phyloP scores from a whole-genome alignment of 2,113 vertebrate species.

The Sceloporus tristichus region DNA sequence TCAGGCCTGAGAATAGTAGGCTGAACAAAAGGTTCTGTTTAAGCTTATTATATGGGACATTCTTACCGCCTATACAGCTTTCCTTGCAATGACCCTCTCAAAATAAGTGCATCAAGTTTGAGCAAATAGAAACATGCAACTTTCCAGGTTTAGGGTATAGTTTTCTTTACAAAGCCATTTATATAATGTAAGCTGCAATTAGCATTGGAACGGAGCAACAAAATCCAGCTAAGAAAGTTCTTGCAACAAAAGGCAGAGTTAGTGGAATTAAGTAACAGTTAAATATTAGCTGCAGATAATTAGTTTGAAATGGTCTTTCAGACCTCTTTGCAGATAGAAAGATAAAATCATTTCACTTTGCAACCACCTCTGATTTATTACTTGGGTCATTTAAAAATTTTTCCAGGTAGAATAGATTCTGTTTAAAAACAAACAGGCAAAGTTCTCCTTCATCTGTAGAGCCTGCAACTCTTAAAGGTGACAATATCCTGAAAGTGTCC shows the following conservation, averaged over 20 bases:
- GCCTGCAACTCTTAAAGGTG: slow-evolving; percentile 77
- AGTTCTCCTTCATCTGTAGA: neutral
- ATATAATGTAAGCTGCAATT: slow-evolving; percentile 87
- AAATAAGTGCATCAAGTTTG: slow-evolving; percentile 98
- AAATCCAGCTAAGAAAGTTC: slow-evolving; percentile 83
- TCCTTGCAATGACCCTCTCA: slow-evolving; percentile 98
- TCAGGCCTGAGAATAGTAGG: slow-evolving; percentile 95
- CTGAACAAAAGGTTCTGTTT: slow-evolving; percentile 98
- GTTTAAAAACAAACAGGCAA: slow-evolving; percentile 28
- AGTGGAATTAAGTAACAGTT: slow-evolving; percentile 83
- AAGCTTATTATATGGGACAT: slow-evolving; percentile 99
- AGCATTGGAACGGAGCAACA: slow-evolving; percentile 79
- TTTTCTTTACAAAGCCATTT: slow-evolving; percentile 96
- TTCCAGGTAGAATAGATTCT: slow-evolving; percentile 71
- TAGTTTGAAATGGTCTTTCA: slow-evolving; percentile 77
- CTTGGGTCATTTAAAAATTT: slow-evolving; percentile 78
- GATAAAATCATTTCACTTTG: slow-evolving; percentile 79
- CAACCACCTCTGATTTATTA: slow-evolving; percentile 68
- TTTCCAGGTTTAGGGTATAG: slow-evolving; percentile 96
- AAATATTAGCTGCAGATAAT: slow-evolving; percentile 82
- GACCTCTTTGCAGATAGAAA: slow-evolving; percentile 73
- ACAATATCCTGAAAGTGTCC: slow-evolving; percentile 80
- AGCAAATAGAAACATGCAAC: slow-evolving; percentile 99
- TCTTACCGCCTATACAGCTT: slow-evolving; percentile 95
- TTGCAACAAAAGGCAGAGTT: slow-evolving; percentile 82